phyloP scores from a whole-genome alignment of 2,888 invertebrate species.

The Drosophila recens region DNA sequence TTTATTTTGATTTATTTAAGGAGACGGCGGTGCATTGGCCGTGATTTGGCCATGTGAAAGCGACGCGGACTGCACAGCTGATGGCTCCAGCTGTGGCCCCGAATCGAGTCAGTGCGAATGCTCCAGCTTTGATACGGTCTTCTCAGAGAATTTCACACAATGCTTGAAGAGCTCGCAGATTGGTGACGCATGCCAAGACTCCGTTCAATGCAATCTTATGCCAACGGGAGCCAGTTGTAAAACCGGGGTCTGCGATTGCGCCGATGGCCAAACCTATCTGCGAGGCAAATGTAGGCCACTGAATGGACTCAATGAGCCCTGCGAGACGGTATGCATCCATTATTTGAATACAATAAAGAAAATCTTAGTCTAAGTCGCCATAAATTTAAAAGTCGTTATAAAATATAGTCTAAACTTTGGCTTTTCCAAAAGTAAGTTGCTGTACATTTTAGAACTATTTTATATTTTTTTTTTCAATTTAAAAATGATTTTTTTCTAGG shows the following conservation, averaged over 20 bases:
- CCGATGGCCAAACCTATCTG: constrained; percentile 84
- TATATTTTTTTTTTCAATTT: neutral
- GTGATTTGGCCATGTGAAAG: constrained; percentile 83
- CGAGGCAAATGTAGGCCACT: constrained; percentile 84
- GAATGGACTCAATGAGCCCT: constrained; percentile 81
- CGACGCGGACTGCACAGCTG: constrained; percentile 80
- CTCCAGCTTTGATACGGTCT: constrained; percentile 77
- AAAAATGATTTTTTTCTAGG: no score
- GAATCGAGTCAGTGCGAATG: constrained; percentile 77
- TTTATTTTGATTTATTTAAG: constrained; percentile 29
- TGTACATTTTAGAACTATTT: neutral
- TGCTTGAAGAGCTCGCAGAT: constrained; percentile 84
- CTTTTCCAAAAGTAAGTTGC: no score
- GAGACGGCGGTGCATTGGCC: constrained; percentile 69
- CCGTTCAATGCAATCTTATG: constrained; percentile 85
- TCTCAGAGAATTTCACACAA: constrained; percentile 80
- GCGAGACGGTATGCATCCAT: constrained; percentile 73
- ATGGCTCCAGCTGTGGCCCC: constrained; percentile 77
- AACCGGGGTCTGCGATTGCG: constrained; percentile 85
- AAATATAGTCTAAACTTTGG: no score
- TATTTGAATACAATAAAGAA: neutral
- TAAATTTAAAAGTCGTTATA: neutral
- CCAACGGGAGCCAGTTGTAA: constrained; percentile 85
- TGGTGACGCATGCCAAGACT: constrained; percentile 84
- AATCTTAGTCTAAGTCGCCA: neutral